These are phyloP conservation scores for Holothuria scabra DNA, from an alignment of 53 echinoderm and acorn worm species.

Conservation along the genomic window DNA sequence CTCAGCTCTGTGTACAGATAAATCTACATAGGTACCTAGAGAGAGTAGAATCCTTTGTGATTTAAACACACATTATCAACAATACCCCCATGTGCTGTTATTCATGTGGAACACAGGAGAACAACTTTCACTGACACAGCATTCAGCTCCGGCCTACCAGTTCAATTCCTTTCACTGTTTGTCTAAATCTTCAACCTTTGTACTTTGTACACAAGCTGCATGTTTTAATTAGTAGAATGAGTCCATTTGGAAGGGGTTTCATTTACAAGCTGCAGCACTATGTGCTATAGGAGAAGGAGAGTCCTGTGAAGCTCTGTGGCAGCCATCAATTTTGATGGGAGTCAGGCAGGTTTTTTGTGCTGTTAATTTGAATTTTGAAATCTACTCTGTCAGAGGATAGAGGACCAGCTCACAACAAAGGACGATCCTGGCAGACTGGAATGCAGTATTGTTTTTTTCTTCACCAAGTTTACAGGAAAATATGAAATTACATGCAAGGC, in stretches of 20 bases:
- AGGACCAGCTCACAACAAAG: too few relatives aligned
- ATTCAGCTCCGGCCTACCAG: slow-evolving; percentile 13
- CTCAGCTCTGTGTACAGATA: too few relatives aligned
- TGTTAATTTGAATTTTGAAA: too few relatives aligned
- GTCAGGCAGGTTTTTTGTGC: background rate
- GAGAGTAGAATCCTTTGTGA: background rate
- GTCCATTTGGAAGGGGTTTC: background rate
- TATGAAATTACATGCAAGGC: too few relatives aligned
- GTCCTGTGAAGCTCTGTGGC: slow-evolving; percentile 17
- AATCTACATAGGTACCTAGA: too few relatives aligned
- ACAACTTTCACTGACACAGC: slow-evolving; percentile 16
- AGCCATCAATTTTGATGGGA: slow-evolving; percentile 12
- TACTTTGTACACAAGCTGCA: slow-evolving; percentile 21
- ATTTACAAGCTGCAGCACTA: background rate
- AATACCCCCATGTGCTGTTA: slow-evolving; percentile 17
- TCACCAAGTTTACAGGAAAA: too few relatives aligned
- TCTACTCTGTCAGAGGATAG: too few relatives aligned
- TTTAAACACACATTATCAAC: slow-evolving; percentile 11
- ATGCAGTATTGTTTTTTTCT: too few relatives aligned
- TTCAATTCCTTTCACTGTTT: slow-evolving; percentile 19
- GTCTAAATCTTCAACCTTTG: slow-evolving; percentile 37
- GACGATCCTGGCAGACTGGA: too few relatives aligned
- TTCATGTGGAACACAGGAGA: background rate
- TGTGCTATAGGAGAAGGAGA: slow-evolving; percentile 26
- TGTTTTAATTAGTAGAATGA: slow-evolving; percentile 30